Conservation (phyloP, 2,113 vertebrate species). For the Aegypius monachus region DNA sequence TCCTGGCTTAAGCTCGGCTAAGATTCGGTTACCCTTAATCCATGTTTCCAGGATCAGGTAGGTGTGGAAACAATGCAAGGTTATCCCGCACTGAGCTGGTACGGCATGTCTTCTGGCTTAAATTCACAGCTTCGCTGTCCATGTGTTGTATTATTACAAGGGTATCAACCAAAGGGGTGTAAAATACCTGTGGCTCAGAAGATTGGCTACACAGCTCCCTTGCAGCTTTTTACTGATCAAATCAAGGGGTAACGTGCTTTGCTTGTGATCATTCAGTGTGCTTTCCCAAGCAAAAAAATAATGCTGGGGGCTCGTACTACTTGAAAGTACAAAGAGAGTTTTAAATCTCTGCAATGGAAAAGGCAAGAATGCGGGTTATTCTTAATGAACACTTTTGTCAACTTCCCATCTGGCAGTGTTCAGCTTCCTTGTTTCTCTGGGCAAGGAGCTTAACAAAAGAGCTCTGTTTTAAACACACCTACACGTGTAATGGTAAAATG, state of each 20-base stretch:
- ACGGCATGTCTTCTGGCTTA: neutral
- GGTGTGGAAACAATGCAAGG: neutral
- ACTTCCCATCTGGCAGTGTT: neutral
- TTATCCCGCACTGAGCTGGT: neutral
- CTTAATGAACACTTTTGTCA: neutral
- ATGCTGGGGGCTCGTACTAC: neutral
- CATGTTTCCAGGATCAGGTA: neutral
- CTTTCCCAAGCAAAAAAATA: neutral
- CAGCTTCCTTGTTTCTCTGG: constrained; percentile 36
- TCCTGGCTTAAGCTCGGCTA: neutral
- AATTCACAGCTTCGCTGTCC: neutral
- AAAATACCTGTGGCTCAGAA: neutral
- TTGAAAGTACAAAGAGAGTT: neutral
- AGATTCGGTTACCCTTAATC: constrained; percentile 19
- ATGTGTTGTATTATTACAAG: neutral
- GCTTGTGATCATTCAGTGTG: neutral
- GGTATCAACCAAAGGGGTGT: neutral
- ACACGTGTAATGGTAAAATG: neutral
- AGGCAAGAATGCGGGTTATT: neutral
- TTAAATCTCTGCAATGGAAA: neutral
- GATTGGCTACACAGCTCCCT: neutral
- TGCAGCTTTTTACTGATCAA: neutral
- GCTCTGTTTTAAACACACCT: constrained; percentile 23
- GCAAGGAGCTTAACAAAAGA: constrained; percentile 19
- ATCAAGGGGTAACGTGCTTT: neutral